phyloP scores from a whole-genome alignment of 1,140 invertebrate genomes.

The Drosophila kohkoa region DNA sequence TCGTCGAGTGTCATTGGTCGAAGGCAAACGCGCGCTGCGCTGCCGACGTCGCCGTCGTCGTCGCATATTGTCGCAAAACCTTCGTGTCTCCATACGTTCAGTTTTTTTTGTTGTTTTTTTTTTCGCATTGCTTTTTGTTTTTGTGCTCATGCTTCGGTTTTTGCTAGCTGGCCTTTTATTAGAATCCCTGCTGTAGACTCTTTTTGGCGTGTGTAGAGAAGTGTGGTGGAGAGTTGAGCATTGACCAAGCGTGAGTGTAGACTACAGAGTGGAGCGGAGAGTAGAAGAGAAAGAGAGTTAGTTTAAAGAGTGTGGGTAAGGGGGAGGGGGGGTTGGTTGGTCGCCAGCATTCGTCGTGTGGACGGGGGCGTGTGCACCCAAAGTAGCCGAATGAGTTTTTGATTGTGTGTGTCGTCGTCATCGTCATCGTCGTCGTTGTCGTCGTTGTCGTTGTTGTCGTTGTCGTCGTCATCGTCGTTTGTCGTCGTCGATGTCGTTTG shows the following conservation, averaged over 20 bases:
- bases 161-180: slow-evolving; percentile 57
- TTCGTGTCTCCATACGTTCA: slow-evolving; percentile 28
- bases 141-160: slow-evolving; percentile 1
- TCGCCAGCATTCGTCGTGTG: neutral
- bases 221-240: neutral
- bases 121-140: slow-evolving; percentile 13
- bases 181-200: slow-evolving; percentile 41
- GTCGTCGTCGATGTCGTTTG: slow-evolving; percentile 30
- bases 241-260: neutral
- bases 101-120: slow-evolving; percentile 24
- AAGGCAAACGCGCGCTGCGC: slow-evolving; percentile 58
- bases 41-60: slow-evolving; percentile 36
- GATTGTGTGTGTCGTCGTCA: slow-evolving; percentile 65
- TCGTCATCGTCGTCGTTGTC: slow-evolving; percentile 24
- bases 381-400: slow-evolving; percentile 75
- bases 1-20: slow-evolving; percentile 85
- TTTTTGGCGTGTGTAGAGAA: slow-evolving; percentile 8
- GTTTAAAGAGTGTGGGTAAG: neutral
- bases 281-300: slow-evolving; percentile 7
- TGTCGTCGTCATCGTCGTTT: slow-evolving; percentile 41
- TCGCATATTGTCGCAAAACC: slow-evolving; percentile 59
- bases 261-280: neutral
- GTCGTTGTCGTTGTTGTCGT: slow-evolving; percentile 5
- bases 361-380: slow-evolving; percentile 56
- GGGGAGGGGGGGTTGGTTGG: slow-evolving; percentile 5